phyloP scores from a whole-genome alignment of 2,797 vertebrate genomes.

The Adelosebastes latens region DNA sequence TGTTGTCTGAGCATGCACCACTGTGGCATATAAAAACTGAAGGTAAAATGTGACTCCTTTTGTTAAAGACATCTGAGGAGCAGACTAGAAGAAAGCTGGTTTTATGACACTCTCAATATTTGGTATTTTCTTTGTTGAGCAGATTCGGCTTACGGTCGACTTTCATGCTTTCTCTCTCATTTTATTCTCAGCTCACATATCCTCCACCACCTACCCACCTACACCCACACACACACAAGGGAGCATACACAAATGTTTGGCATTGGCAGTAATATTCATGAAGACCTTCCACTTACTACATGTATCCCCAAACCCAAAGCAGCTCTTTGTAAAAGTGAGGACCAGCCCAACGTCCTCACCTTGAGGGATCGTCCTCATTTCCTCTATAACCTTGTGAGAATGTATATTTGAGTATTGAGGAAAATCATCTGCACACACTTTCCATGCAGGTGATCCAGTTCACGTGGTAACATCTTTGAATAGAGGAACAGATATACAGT shows the following conservation, averaged over 20 bases:
- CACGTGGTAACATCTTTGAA: neutral
- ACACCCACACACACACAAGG: neutral
- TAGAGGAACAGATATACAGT: neutral
- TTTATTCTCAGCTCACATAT: constrained; percentile 33
- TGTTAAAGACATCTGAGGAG: constrained; percentile 2
- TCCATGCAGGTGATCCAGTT: neutral
- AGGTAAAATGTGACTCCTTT: neutral
- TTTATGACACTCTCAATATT: neutral
- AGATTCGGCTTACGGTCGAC: neutral
- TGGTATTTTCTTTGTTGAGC: neutral
- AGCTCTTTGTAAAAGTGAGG: constrained; percentile 6
- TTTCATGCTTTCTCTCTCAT: constrained; percentile 6
- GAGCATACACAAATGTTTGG: constrained; percentile 2
- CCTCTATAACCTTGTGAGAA: neutral
- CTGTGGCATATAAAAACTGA: neutral
- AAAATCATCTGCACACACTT: neutral
- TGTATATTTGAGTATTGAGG: neutral
- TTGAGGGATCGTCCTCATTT: constrained; percentile 10
- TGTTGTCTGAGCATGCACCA: neutral
- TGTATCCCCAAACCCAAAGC: neutral
- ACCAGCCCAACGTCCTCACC: neutral
- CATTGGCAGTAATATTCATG: constrained; percentile 1
- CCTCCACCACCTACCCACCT: constrained; percentile 17
- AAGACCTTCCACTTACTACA: constrained; percentile 14
- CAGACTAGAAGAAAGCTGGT: neutral